Evolutionary conservation across 92 coral and sea anemone genomes (phyloP).

Genomic region (Zoanthus gigantus): DNA sequence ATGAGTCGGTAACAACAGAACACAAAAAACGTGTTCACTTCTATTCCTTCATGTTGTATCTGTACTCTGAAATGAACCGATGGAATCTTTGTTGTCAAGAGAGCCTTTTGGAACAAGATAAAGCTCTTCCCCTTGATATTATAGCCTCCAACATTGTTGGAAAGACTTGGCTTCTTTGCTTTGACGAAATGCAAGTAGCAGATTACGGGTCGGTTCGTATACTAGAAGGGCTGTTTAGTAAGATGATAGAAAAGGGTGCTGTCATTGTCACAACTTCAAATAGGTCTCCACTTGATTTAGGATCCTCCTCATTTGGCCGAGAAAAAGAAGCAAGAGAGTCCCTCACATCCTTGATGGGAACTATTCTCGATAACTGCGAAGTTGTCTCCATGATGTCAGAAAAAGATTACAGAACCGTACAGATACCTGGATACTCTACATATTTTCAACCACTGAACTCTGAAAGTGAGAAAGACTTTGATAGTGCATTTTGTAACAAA

Average conservation of each 20-base stretch:
- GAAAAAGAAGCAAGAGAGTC: slow-evolving; percentile 75
- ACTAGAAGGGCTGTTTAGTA: slow-evolving; percentile 79
- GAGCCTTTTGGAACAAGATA: slow-evolving; percentile 61
- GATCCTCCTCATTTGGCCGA: slow-evolving; percentile 83
- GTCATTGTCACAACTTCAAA: slow-evolving; percentile 85
- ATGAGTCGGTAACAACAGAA: slow-evolving; percentile 67
- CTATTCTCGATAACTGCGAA: slow-evolving; percentile 69
- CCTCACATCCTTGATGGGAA: slow-evolving; percentile 71
- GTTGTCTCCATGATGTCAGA: slow-evolving; percentile 71
- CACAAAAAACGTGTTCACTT: slow-evolving; percentile 84
- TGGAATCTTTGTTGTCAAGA: slow-evolving; percentile 83
- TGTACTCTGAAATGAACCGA: slow-evolving; percentile 80
- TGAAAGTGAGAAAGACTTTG: slow-evolving; percentile 64
- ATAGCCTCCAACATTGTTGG: slow-evolving; percentile 70
- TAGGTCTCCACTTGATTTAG: slow-evolving; percentile 78
- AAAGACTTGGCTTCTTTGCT: slow-evolving; percentile 79
- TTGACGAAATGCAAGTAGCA: slow-evolving; percentile 87
- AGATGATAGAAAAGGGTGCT: slow-evolving; percentile 72
- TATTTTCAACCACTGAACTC: slow-evolving; percentile 68
- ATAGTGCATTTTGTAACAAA: slow-evolving; percentile 78
- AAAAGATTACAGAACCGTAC: slow-evolving; percentile 69
- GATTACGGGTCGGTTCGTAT: slow-evolving; percentile 83
- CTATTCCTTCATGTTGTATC: slow-evolving; percentile 79
- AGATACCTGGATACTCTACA: slow-evolving; percentile 69
- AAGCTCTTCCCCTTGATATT: slow-evolving; percentile 66